Conservation (phyloP, 2,888 invertebrate species). For the Meteorus cinctellus region DNA sequence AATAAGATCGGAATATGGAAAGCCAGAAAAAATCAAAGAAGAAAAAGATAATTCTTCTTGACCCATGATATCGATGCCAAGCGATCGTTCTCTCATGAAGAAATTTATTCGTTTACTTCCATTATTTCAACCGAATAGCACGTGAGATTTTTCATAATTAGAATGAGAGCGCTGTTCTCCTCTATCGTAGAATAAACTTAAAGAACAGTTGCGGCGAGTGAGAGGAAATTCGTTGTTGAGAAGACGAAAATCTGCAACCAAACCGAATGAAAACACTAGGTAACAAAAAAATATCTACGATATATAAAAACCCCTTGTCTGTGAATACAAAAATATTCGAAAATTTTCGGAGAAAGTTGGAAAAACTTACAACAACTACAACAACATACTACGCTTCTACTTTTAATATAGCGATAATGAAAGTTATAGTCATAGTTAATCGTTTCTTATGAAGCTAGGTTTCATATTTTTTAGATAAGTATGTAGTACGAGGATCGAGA, state of each 20-base stretch:
- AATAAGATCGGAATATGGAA: neutral
- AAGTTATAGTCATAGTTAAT: constrained; percentile 66
- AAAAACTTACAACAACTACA: constrained; percentile 48
- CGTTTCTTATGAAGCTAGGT: constrained; percentile 65
- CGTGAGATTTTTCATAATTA: constrained; percentile 40
- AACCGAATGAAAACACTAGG: constrained; percentile 37
- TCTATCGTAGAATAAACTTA: constrained; percentile 29
- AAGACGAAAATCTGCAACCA: constrained; percentile 18
- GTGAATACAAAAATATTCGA: constrained; percentile 56
- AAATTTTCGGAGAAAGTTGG: constrained; percentile 44
- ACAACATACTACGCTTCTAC: constrained; percentile 69
- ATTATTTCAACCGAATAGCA: constrained; percentile 36
- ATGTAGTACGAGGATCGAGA: constrained; percentile 51
- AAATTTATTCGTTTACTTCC: constrained; percentile 25
- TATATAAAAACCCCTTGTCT: constrained; percentile 56
- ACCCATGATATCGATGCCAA: constrained; percentile 61
- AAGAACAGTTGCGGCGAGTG: constrained; percentile 36
- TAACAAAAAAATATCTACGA: constrained; percentile 35
- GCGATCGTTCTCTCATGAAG: constrained; percentile 61
- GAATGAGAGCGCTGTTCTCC: constrained; percentile 30
- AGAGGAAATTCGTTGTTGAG: constrained; percentile 43
- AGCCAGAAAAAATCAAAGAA: neutral
- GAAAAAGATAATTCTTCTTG: constrained; percentile 1
- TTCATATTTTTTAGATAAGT: constrained; percentile 66
- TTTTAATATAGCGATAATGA: constrained; percentile 68